Percentiles rank a stretch among this genome's conserved stretches.
Conservation (phyloP, 2,888 invertebrate species). For the Amiota mariae region DNA sequence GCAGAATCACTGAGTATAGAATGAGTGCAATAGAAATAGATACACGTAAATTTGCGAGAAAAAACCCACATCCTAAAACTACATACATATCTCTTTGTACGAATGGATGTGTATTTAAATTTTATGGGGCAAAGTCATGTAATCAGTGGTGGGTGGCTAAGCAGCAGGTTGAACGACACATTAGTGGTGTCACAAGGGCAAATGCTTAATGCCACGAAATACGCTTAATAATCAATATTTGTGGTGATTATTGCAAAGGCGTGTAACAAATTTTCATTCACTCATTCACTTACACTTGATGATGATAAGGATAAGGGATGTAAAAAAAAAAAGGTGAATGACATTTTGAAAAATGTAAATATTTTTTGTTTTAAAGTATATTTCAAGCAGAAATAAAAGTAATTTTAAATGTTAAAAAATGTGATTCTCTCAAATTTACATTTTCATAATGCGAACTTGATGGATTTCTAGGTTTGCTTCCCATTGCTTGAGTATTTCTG, state of each 20-base stretch:
- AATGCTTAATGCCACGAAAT: slow-evolving; percentile 37
- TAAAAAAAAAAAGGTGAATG: slow-evolving; percentile 35
- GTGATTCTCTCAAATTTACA: too few relatives aligned
- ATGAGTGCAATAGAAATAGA: too few relatives aligned
- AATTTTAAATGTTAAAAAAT: too few relatives aligned
- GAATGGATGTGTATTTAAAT: too few relatives aligned
- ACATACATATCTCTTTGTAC: too few relatives aligned
- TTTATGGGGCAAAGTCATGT: slow-evolving; percentile 26
- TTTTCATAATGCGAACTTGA: too few relatives aligned
- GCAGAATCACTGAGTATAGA: too few relatives aligned
- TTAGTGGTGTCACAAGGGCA: not conserved
- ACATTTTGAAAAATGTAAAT: not conserved
- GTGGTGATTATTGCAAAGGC: slow-evolving; percentile 58
- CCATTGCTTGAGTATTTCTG: too few relatives aligned
- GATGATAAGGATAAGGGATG: slow-evolving; percentile 62
- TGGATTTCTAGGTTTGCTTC: not conserved
- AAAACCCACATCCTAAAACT: too few relatives aligned
- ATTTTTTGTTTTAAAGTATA: not conserved
- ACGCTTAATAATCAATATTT: slow-evolving; percentile 64
- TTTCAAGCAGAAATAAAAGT: not conserved
- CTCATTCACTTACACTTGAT: not conserved
- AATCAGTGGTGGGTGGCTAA: not conserved
- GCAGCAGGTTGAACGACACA: slow-evolving; percentile 2
- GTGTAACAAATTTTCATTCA: not conserved
- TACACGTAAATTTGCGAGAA: too few relatives aligned